Conservation (phyloP, 64 coral and sea anemone species). For the Montipora foliosa region DNA sequence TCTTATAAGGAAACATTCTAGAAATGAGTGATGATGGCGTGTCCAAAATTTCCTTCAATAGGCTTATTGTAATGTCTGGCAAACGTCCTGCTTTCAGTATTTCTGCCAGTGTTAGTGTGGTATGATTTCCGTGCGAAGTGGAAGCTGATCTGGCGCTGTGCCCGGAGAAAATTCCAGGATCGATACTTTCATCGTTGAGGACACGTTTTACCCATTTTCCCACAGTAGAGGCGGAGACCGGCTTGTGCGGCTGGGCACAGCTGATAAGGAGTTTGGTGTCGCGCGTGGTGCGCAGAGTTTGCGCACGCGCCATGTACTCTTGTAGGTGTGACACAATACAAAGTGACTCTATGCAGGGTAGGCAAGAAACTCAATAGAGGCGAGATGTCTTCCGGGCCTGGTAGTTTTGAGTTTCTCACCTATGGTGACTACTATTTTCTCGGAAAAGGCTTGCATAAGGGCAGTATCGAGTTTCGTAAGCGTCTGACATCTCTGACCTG, state of each 20-base stretch:
- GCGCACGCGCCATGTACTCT: not conserved
- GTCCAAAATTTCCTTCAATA: constrained; percentile 55
- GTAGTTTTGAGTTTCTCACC: constrained; percentile 52
- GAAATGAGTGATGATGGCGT: constrained; percentile 27
- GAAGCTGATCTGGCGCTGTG: constrained; percentile 53
- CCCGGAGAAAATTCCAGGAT: constrained; percentile 18
- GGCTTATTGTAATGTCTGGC: constrained; percentile 68
- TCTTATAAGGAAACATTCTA: not conserved
- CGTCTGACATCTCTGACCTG: constrained; percentile 32
- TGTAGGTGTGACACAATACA: constrained; percentile 26
- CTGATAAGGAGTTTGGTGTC: constrained; percentile 55
- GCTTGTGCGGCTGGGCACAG: constrained; percentile 23
- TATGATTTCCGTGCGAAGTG: not conserved
- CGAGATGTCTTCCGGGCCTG: constrained; percentile 46
- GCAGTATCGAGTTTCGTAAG: constrained; percentile 1
- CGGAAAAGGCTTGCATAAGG: constrained; percentile 9
- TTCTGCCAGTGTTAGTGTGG: not conserved
- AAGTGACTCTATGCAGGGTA: not conserved
- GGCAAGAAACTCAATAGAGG: not conserved
- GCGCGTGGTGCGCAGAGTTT: not conserved
- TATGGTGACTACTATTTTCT: constrained; percentile 26
- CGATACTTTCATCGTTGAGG: constrained; percentile 11
- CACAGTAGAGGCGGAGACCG: constrained; percentile 31
- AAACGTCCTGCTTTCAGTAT: constrained; percentile 64
- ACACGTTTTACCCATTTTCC: constrained; percentile 43